Percentiles rank a stretch among this genome's conserved stretches.
phyloP scores from a whole-genome alignment of 2,888 invertebrate species.

The Aspidiotus rigidus region DNA sequence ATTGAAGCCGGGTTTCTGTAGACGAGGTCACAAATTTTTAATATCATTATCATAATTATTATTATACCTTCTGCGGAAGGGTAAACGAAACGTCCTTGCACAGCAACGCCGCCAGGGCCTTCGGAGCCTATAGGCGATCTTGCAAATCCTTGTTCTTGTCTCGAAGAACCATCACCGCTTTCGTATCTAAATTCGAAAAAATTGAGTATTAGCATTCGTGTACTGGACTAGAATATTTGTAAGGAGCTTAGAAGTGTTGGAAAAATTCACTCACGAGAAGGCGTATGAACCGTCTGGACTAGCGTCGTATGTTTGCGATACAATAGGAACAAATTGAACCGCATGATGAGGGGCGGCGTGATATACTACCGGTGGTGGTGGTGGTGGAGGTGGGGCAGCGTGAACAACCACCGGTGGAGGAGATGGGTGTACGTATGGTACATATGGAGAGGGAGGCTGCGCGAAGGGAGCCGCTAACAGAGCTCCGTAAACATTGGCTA shows the following conservation, averaged over 20 bases:
- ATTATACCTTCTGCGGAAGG: conserved; percentile 40
- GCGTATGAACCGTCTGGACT: conserved; percentile 41
- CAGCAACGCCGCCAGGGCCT: conserved; percentile 44
- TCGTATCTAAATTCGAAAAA: conserved; percentile 39
- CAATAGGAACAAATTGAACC: conserved; percentile 40
- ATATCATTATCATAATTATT: too few relatives aligned
- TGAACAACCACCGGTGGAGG: neutral
- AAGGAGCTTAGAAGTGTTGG: neutral
- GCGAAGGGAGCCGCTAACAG: neutral
- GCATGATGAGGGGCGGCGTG: conserved; percentile 7
- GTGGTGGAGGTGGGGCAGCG: neutral
- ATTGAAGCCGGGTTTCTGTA: too few relatives aligned
- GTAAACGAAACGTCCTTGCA: conserved; percentile 51
- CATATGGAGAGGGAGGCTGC: neutral
- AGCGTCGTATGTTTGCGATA: conserved; percentile 40
- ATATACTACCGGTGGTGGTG: neutral
- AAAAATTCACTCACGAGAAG: conserved; percentile 39
- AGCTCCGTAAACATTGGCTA: neutral
- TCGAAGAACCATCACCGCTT: conserved; percentile 41
- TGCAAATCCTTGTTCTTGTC: conserved; percentile 35
- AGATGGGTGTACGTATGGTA: neutral
- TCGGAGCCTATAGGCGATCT: conserved; percentile 48
- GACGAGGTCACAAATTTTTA: too few relatives aligned
- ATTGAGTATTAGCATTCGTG: neutral
- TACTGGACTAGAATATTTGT: too few relatives aligned